A percentile compares a stretch with the other conserved stretches of the same genome.
These are phyloP conservation scores for Coranthus polyacanthus DNA, from an alignment of 2,797 vertebrate species.

Conservation along the genomic window DNA sequence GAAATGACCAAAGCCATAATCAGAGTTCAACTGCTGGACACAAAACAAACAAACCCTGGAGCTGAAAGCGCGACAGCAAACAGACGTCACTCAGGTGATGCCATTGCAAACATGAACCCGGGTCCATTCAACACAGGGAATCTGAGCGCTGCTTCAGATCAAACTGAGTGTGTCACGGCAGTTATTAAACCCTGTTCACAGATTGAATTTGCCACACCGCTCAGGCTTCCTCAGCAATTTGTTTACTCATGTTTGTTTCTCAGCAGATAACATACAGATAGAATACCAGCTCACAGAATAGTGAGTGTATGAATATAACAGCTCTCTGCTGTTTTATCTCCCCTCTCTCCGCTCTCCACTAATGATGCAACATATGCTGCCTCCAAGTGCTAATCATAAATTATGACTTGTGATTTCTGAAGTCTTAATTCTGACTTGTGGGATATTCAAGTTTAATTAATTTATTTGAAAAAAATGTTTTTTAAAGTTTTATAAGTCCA, in stretches of 20 bases:
- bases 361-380: slow-evolving; percentile 9
- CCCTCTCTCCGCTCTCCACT: not conserved
- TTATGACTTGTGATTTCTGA: not conserved
- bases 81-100: slow-evolving; percentile 13
- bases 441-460: not conserved
- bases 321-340: not conserved
- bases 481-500: not conserved
- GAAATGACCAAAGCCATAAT: not conserved
- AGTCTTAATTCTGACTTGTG: not conserved
- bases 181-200: slow-evolving; percentile 19
- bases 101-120: slow-evolving; percentile 3
- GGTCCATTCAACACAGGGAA: not conserved
- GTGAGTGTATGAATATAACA: not conserved
- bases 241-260: slow-evolving; percentile 14
- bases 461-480: not conserved
- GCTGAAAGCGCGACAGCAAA: slow-evolving; percentile 16
- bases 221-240: slow-evolving; percentile 18
- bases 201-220: slow-evolving; percentile 17
- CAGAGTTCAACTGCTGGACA: not conserved
- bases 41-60: not conserved
- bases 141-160: not conserved
- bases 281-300: slow-evolving; percentile 11
- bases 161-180: not conserved
- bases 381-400: slow-evolving; percentile 5
- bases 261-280: slow-evolving; percentile 9